Base-by-base conservation (phyloP, 2,888 invertebrate species). In the Patella pellucida region DNA sequence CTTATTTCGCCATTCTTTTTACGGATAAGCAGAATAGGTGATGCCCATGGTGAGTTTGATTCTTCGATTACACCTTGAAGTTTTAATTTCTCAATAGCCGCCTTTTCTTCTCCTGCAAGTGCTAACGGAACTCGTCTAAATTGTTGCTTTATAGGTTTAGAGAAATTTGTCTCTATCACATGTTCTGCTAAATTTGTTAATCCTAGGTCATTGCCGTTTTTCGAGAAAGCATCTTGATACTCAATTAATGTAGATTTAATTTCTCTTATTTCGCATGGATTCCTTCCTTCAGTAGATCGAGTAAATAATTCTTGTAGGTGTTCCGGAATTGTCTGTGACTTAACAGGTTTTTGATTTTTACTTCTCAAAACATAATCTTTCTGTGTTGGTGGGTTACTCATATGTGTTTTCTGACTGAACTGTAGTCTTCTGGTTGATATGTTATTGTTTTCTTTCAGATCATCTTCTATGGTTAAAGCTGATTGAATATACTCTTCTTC, bases 371-470 rank as follows among this genome's bases (percentile, higher is more conserved):
- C 31, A 31, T 31, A 31, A 31, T 31, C 5, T 31, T 31, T 31
- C 31, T 70, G 9, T 70, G 71, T 50, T 19, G 23, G 68, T 7
- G n/a, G 19, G 16, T 62, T 16, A 12, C 52, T 51, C 15, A 15
- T 31, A 11, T 27, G 15, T 14, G 71, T 23, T 9, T 19, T 54
- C 11, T 7, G 62, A 12, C 62, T 9, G n/a, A n/a, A 16, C 62
- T 62, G 62, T 16, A n/a, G 16, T n/a, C 50, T 52, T 16, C 52
- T 70, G 1, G 27, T 23, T 52, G 19, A 52, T 51, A 74, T 70
- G n/a, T 62, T 50, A 19, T 2, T 12, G 23, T 72, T 50, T 19
- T 72, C 78, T 50, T 50, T 41, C 52, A 70, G 15, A 14, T 75
- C 74, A 23, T 54, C 62, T 11, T 73, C 14, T 9, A 69, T 12